Conservation (phyloP, 35 echinoderm and acorn worm species). For the Patiria miniata region DNA sequence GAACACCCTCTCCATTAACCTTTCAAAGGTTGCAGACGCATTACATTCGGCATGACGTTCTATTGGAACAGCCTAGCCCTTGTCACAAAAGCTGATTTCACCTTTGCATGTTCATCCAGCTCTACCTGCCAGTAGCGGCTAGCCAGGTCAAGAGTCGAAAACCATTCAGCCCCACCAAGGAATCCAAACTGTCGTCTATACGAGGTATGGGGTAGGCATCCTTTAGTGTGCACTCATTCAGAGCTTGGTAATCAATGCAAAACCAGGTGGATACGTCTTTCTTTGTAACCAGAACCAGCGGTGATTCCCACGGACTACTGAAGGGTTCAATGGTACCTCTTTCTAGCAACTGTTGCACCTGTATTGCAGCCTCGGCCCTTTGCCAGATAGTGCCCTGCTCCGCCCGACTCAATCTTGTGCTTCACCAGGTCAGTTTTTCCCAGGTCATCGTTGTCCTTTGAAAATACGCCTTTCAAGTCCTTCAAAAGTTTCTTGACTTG, state of each 20-base stretch:
- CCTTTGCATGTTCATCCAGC: conserved; percentile 15
- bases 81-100: conserved; percentile 36
- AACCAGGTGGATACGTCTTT: conserved; percentile 19
- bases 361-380: not conserved
- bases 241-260: conserved; percentile 40
- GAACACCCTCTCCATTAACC: conserved; percentile 44
- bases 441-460: not conserved
- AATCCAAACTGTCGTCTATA: conserved; percentile 48
- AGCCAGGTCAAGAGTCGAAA: conserved; percentile 42
- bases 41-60: conserved; percentile 49
- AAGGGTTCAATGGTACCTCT: not conserved
- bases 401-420: not conserved
- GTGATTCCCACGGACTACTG: conserved; percentile 15
- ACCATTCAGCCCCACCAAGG: conserved; percentile 32
- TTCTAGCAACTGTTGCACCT: conserved; percentile 4
- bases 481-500: not conserved
- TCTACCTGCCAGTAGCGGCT: conserved; percentile 51
- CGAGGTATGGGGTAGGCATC: conserved; percentile 53
- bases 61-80: conserved; percentile 24
- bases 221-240: conserved; percentile 34
- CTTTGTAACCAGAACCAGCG: conserved; percentile 25
- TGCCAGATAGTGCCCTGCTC: not conserved
- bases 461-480: not conserved
- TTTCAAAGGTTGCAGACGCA: conserved; percentile 43
- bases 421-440: not conserved